Conservation (phyloP, 2,797 vertebrate species). For the Enteromius radiatus region DNA sequence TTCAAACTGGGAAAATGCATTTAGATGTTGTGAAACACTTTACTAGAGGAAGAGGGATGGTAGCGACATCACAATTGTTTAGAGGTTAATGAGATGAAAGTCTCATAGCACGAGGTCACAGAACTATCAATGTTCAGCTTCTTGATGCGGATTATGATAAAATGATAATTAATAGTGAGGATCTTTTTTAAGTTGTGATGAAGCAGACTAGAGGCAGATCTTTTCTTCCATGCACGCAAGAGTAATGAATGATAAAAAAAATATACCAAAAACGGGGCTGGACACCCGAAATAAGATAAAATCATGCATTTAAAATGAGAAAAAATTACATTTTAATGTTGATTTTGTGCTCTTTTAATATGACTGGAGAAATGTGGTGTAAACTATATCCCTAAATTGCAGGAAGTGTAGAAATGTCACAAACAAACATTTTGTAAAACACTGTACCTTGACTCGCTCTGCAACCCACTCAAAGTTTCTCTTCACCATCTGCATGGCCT, state of each 20-base stretch:
- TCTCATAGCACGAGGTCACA: neutral
- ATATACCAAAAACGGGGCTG: no score
- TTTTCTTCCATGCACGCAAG: neutral
- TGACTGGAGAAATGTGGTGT: neutral
- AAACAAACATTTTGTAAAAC: neutral
- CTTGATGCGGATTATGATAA: neutral
- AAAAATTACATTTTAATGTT: neutral
- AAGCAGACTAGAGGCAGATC: neutral
- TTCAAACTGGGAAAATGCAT: neutral
- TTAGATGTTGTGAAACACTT: neutral
- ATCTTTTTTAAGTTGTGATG: neutral
- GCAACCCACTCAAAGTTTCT: constrained; percentile 98
- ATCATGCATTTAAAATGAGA: neutral
- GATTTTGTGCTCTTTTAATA: neutral
- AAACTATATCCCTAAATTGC: neutral
- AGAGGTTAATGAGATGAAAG: neutral
- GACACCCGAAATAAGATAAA: neutral
- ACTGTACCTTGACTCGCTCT: constrained; percentile 90
- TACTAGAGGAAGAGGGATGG: neutral
- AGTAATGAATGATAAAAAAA: neutral
- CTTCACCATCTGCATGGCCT: constrained; percentile 96
- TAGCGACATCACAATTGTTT: neutral
- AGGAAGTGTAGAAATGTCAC: no score
- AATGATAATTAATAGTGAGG: neutral
- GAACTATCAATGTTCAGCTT: neutral